Conservation (phyloP, 2,113 vertebrate genomes). For the Ciconia stormi region DNA sequence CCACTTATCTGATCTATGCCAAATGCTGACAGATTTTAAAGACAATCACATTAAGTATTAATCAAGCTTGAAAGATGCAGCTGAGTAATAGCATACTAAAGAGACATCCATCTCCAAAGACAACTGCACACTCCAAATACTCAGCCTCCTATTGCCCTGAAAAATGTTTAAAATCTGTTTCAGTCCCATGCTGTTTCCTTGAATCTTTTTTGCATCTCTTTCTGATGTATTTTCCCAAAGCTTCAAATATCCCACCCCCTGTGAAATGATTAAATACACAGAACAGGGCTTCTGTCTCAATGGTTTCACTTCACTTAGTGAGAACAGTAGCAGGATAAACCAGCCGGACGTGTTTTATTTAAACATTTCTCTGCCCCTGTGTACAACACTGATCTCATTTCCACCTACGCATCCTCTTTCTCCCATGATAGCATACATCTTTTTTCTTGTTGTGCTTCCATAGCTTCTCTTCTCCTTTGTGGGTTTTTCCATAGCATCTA, state of each 20-base stretch:
- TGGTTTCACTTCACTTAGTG: slow-evolving; percentile 4
- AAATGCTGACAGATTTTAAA: slow-evolving; percentile 75
- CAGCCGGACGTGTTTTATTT: slow-evolving; percentile 1
- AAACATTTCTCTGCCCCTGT: not conserved
- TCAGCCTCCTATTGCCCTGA: not conserved
- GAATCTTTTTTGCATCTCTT: not conserved
- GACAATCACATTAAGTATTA: slow-evolving; percentile 79
- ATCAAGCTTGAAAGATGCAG: slow-evolving; percentile 74
- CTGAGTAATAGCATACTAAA: slow-evolving; percentile 64
- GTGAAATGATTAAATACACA: not conserved
- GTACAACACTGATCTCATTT: not conserved
- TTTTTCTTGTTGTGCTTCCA: not conserved
- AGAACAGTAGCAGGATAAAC: slow-evolving; percentile 8
- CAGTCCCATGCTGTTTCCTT: not conserved
- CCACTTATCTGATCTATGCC: slow-evolving; percentile 60
- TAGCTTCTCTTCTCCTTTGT: not conserved
- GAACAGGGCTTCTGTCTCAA: not conserved
- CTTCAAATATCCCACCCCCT: not conserved
- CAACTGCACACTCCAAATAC: not conserved
- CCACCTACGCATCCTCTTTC: not conserved
- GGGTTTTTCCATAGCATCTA: not conserved
- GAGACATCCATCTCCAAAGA: slow-evolving; percentile 37
- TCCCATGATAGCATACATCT: not conserved
- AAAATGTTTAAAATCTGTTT: slow-evolving; percentile 11
- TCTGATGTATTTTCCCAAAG: slow-evolving; percentile 15